These are phyloP conservation scores for Crocodylus rhombifer DNA, from an alignment of 2,797 vertebrate species.

Conservation along the genomic window DNA sequence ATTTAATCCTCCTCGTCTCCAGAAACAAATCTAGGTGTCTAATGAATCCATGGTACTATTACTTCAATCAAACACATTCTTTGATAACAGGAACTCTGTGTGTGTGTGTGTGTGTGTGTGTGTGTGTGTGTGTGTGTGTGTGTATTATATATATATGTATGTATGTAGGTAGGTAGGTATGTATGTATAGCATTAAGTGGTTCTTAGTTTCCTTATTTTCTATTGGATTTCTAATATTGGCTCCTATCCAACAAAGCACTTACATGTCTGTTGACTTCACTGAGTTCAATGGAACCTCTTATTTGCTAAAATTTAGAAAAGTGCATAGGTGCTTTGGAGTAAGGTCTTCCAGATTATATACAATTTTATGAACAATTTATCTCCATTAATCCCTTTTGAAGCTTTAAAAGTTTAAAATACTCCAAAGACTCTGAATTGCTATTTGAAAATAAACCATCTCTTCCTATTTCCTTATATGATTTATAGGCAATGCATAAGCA, in stretches of 20 bases:
- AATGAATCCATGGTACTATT: not conserved
- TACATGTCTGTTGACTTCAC: not conserved
- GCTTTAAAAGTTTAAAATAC: not conserved
- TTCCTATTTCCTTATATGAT: not conserved
- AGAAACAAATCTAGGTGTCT: not conserved
- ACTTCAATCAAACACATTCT: not conserved
- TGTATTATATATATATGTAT: too few species aligned
- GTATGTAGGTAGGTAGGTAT: too few species aligned
- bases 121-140: too few species aligned
- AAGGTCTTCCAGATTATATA: not conserved
- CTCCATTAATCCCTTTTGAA: not conserved
- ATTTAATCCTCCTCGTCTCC: not conserved
- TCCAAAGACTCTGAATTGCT: not conserved
- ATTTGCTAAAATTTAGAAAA: not conserved
- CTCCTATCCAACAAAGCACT: conserved; percentile 1
- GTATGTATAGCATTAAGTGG: not conserved
- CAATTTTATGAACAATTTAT: conserved; percentile 17
- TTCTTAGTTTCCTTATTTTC: not conserved
- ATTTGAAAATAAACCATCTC: not conserved
- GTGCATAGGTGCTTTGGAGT: not conserved
- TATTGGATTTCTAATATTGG: not conserved
- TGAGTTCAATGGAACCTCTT: not conserved
- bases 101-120: too few species aligned
- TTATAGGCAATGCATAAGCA: not conserved
- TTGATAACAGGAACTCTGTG: not conserved